Conservation (phyloP, 2,797 vertebrate genomes). For the Catamblyrhynchus diadema region DNA sequence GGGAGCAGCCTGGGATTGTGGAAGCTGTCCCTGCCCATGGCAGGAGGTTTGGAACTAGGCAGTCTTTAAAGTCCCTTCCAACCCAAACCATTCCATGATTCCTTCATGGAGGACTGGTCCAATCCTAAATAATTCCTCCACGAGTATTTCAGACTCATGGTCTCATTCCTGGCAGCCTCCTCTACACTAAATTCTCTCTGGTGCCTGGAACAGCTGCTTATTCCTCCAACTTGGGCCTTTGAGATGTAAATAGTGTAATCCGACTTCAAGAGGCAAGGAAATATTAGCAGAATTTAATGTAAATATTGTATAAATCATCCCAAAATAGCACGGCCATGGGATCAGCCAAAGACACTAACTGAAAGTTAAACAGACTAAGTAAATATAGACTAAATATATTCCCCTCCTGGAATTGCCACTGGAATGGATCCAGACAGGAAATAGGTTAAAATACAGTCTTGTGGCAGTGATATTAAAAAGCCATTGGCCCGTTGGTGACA, state of each 20-base stretch:
- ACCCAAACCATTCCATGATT: not conserved
- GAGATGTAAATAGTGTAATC: conserved; percentile 68
- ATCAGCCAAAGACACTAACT: conserved; percentile 70
- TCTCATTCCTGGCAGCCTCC: conserved; percentile 41
- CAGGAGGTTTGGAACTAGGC: not conserved
- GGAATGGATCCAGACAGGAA: conserved; percentile 60
- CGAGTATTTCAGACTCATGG: not conserved
- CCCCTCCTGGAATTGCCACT: conserved; percentile 62
- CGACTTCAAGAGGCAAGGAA: conserved; percentile 66
- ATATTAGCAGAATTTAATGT: conserved; percentile 70
- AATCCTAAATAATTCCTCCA: not conserved
- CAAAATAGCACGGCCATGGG: conserved; percentile 54
- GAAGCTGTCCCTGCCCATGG: not conserved
- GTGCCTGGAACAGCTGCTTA: conserved; percentile 61
- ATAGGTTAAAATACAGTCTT: conserved; percentile 55
- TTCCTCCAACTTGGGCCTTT: conserved; percentile 46
- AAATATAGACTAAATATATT: conserved; percentile 71
- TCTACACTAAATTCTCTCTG: conserved; percentile 15
- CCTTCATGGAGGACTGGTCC: not conserved
- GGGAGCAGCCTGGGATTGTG: not conserved
- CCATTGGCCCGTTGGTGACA: conserved; percentile 36
- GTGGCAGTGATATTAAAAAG: conserved; percentile 56
- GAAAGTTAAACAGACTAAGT: conserved; percentile 64
- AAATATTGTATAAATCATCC: conserved; percentile 72
- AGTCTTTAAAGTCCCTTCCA: not conserved